Evolutionary conservation across 1,140 invertebrate genomes (phyloP).

Genomic region (Eurosta solidaginis): DNA sequence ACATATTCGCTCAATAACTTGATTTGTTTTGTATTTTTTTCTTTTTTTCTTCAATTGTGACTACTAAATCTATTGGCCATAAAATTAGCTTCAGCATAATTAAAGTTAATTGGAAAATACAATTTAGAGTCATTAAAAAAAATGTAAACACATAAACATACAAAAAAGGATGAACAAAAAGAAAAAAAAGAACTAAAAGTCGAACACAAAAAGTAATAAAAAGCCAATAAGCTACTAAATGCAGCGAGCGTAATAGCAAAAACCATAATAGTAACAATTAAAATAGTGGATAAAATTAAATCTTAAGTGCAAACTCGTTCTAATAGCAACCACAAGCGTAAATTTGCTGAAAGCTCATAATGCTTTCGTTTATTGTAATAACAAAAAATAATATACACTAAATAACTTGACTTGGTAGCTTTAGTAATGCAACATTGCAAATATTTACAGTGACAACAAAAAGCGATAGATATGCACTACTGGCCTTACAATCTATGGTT

Average conservation of each 20-base stretch:
- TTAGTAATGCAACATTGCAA: not conserved
- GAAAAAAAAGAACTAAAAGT: not conserved
- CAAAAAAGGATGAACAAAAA: not conserved
- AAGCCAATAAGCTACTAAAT: not conserved
- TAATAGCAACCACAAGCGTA: not conserved
- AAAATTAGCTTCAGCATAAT: constrained; percentile 6
- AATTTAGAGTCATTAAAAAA: constrained; percentile 24
- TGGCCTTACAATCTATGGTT: not conserved
- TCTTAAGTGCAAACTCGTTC: not conserved
- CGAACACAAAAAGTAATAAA: not conserved
- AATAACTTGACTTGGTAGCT: not conserved
- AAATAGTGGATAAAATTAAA: not conserved
- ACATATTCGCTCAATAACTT: not conserved
- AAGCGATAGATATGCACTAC: not conserved
- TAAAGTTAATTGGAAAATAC: constrained; percentile 1
- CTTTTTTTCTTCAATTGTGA: not conserved
- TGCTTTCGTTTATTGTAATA: not conserved
- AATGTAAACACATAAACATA: not conserved
- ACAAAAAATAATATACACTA: not conserved
- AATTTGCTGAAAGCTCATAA: not conserved
- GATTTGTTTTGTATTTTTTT: not conserved
- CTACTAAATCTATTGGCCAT: not conserved
- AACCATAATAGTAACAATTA: not conserved
- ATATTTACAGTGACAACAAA: not conserved
- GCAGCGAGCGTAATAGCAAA: not conserved